phyloP scores from a whole-genome alignment of 2,113 vertebrate genomes.

The Notechis scutatus region DNA sequence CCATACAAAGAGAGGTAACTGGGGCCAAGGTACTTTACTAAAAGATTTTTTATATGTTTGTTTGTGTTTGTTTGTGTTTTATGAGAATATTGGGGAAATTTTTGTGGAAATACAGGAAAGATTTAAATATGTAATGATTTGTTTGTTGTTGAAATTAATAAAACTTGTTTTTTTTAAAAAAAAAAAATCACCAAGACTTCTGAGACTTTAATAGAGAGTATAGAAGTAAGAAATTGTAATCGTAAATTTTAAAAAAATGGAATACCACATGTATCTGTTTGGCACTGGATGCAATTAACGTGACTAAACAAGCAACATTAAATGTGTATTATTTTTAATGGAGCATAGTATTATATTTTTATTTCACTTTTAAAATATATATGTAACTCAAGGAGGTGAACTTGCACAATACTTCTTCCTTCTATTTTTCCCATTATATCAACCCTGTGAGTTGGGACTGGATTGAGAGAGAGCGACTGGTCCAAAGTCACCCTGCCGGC shows the following conservation, averaged over 20 bases:
- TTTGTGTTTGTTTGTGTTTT: too few relatives aligned
- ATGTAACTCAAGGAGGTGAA: not conserved
- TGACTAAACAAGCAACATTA: not conserved
- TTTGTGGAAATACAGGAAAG: too few relatives aligned
- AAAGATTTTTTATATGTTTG: too few relatives aligned
- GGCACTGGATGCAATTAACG: not conserved
- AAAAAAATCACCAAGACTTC: not conserved
- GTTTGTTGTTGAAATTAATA: too few relatives aligned
- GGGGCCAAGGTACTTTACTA: too few relatives aligned
- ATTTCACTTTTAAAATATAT: not conserved
- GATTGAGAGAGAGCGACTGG: not conserved
- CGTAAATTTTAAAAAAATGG: not conserved
- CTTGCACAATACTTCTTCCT: not conserved
- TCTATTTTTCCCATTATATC: not conserved
- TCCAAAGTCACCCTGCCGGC: not conserved
- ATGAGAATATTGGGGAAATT: too few relatives aligned
- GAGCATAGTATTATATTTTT: not conserved
- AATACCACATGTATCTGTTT: not conserved
- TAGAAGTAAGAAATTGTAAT: not conserved
- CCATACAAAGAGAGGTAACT: too few relatives aligned
- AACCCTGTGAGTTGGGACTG: not conserved
- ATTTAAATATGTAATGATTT: too few relatives aligned
- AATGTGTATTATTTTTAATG: slow-evolving; percentile 4
- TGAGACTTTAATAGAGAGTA: not conserved
- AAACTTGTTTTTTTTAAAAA: too few relatives aligned